Evolutionary conservation across 2,113 vertebrate genomes (phyloP).

Genomic region (Polypterus bichir): DNA sequence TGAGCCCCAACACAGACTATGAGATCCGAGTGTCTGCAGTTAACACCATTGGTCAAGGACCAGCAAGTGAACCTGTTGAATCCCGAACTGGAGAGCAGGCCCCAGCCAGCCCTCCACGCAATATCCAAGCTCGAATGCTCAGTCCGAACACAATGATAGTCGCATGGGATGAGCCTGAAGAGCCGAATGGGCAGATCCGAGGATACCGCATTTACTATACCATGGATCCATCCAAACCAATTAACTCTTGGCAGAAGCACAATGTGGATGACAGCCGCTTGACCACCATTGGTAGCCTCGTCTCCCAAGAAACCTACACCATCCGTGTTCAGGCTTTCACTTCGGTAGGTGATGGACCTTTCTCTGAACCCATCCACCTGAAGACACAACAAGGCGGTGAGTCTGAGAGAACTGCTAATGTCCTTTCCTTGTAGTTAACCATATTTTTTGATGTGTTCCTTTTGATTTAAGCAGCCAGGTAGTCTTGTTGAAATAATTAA

Average conservation of each 20-base stretch:
- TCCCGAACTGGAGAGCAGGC: constrained; percentile 90
- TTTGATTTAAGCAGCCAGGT: too few species aligned
- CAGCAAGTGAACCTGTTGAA: constrained; percentile 84
- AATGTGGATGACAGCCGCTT: constrained; percentile 91
- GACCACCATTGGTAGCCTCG: constrained; percentile 82
- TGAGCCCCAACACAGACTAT: constrained; percentile 94
- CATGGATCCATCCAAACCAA: constrained; percentile 77
- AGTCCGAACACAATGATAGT: constrained; percentile 91
- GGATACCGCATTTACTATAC: constrained; percentile 93
- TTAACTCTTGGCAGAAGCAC: constrained; percentile 88
- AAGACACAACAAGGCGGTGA: constrained; percentile 93
- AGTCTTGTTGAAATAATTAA: too few species aligned
- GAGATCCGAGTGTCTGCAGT: constrained; percentile 91
- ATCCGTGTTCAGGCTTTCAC: constrained; percentile 91
- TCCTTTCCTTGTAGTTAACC: too few species aligned
- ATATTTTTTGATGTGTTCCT: too few species aligned
- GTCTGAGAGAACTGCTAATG: constrained; percentile 7
- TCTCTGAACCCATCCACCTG: constrained; percentile 88
- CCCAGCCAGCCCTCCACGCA: constrained; percentile 82
- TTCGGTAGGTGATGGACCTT: constrained; percentile 88
- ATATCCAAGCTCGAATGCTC: constrained; percentile 84
- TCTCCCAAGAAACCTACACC: constrained; percentile 81
- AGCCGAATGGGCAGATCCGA: constrained; percentile 90
- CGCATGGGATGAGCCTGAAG: constrained; percentile 92
- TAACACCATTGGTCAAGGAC: constrained; percentile 92